A percentile compares a stretch with the other conserved stretches of the same genome.
phyloP scores from a whole-genome alignment of 2,797 vertebrate species.

The Synaphobranchus kaupii region DNA sequence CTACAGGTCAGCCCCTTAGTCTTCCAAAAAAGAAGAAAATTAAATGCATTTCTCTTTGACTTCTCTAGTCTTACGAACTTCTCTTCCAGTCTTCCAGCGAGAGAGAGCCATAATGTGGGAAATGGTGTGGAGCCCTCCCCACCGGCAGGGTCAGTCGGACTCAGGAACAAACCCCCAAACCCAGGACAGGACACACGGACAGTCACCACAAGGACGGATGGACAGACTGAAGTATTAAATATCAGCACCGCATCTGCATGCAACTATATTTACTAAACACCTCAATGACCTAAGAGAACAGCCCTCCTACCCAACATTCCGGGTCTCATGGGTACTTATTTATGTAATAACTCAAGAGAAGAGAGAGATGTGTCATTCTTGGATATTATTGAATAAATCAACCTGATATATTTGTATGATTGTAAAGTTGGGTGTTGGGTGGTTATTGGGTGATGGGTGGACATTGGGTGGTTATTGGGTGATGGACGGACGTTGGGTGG shows the following conservation, averaged over 20 bases:
- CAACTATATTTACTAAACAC: slow-evolving; percentile 55
- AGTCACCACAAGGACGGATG: neutral
- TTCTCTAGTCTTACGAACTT: neutral
- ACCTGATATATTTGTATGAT: slow-evolving; percentile 82
- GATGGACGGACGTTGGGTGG: no score
- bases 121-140: neutral
- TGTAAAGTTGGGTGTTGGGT: slow-evolving; percentile 56
- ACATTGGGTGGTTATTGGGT: no score
- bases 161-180: neutral
- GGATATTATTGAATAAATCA: slow-evolving; percentile 77
- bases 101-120: neutral
- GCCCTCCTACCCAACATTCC: neutral
- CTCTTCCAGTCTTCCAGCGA: neutral
- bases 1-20: neutral
- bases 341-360: slow-evolving; percentile 63
- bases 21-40: neutral
- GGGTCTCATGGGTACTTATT: slow-evolving; percentile 66
- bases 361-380: slow-evolving; percentile 69
- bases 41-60: neutral
- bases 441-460: neutral
- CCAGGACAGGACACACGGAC: neutral
- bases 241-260: slow-evolving; percentile 50
- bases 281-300: slow-evolving; percentile 48
- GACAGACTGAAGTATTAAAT: neutral
- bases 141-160: neutral